Percentiles rank a stretch among this genome's conserved stretches.
Conservation (phyloP, 1,140 invertebrate species). For the Holotrichia oblita region DNA sequence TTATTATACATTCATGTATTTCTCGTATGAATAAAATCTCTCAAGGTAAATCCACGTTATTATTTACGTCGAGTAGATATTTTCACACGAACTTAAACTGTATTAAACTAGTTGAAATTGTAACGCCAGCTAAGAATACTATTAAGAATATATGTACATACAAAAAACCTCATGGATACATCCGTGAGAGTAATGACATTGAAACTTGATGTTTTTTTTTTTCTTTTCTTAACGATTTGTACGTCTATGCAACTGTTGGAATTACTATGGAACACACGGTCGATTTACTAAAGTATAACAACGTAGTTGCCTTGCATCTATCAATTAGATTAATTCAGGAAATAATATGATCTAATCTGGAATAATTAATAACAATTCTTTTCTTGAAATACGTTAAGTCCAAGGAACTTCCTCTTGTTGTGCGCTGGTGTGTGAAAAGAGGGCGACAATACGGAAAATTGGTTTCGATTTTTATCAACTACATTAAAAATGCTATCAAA, state of each 20-base stretch:
- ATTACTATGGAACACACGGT: neutral
- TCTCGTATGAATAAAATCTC: neutral
- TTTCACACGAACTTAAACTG: neutral
- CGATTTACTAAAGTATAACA: neutral
- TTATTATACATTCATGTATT: conserved; percentile 4
- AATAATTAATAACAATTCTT: no score
- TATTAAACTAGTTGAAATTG: neutral
- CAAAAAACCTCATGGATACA: neutral
- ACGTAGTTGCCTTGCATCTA: neutral
- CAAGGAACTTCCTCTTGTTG: no score
- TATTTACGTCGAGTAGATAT: neutral
- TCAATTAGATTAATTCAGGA: neutral
- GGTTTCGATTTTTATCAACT: no score
- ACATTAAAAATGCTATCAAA: no score
- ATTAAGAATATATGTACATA: no score
- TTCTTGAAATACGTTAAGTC: no score
- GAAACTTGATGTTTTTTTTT: neutral
- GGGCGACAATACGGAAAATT: no score
- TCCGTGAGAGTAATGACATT: conserved; percentile 20
- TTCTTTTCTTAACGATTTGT: neutral
- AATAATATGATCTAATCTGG: no score
- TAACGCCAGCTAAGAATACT: neutral
- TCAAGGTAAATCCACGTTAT: conserved; percentile 15
- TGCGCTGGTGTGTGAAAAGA: no score
- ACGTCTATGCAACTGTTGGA: neutral